Conservation (phyloP, 2,888 invertebrate genomes). For the Acanthosepion lycidas region DNA sequence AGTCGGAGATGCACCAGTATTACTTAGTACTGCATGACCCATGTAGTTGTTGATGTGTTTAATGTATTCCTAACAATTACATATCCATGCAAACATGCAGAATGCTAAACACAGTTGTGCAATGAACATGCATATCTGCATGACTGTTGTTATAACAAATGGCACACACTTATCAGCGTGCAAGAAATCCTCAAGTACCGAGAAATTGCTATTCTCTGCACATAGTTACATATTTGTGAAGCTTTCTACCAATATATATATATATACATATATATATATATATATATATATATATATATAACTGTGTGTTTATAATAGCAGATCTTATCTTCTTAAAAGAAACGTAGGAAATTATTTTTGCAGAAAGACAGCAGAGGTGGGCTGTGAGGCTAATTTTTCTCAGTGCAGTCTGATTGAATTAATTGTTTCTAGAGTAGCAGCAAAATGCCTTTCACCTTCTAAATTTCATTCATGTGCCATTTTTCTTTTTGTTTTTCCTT, state of each 20-base stretch:
- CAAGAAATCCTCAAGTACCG: too few relatives aligned
- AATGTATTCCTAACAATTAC: too few relatives aligned
- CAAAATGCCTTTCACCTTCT: neutral
- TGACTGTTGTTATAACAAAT: neutral
- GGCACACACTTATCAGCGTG: neutral
- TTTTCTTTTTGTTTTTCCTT: neutral
- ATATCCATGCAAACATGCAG: too few relatives aligned
- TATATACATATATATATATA: too few relatives aligned
- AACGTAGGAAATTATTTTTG: neutral
- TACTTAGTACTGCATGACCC: too few relatives aligned
- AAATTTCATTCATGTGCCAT: neutral
- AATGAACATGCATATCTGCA: neutral
- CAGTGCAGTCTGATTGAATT: constrained; percentile 6
- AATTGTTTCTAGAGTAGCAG: neutral
- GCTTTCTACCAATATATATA: neutral
- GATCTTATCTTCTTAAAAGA: neutral
- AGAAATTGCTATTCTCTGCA: too few relatives aligned
- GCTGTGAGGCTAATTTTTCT: neutral
- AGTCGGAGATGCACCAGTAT: too few relatives aligned
- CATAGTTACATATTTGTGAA: neutral
- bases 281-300: too few relatives aligned
- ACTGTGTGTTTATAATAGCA: neutral
- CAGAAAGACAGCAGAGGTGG: neutral
- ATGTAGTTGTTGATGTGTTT: too few relatives aligned
- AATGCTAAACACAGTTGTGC: too few relatives aligned